These are phyloP conservation scores for Xiphias gladius DNA, from an alignment of 2,113 vertebrate species.

Conservation along the genomic window DNA sequence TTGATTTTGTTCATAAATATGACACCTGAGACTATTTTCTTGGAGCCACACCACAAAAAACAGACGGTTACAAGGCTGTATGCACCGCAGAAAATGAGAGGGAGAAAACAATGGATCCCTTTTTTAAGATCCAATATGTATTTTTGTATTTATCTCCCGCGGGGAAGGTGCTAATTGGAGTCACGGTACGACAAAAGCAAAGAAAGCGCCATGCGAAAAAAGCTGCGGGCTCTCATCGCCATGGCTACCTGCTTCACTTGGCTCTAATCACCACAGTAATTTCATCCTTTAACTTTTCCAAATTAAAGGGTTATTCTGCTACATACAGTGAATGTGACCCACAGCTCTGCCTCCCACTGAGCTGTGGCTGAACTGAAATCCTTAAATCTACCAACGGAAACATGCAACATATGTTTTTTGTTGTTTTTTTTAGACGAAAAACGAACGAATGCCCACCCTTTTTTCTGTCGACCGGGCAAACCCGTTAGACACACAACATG, in stretches of 20 bases:
- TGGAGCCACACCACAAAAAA: too few relatives aligned
- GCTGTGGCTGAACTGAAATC: constrained; percentile 8
- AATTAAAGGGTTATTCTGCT: constrained; percentile 29
- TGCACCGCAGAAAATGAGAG: neutral
- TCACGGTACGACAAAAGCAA: constrained; percentile 43
- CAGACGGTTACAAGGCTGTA: too few relatives aligned
- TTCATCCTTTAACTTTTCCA: constrained; percentile 58
- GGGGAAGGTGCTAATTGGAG: constrained; percentile 67
- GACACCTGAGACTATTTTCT: too few relatives aligned
- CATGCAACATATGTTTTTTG: neutral
- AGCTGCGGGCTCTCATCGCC: constrained; percentile 58
- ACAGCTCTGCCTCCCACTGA: constrained; percentile 29
- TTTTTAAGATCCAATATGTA: constrained; percentile 17
- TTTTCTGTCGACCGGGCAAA: too few relatives aligned
- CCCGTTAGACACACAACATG: too few relatives aligned
- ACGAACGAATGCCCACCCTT: too few relatives aligned
- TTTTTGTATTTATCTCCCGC: constrained; percentile 33
- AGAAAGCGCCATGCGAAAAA: constrained; percentile 16
- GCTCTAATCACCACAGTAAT: constrained; percentile 63
- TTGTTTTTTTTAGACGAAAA: too few relatives aligned
- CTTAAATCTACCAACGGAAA: neutral
- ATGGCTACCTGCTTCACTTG: constrained; percentile 56
- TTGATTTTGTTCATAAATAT: too few relatives aligned
- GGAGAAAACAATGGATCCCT: constrained; percentile 29
- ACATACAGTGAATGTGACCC: constrained; percentile 28